Conservation (phyloP, 1,140 invertebrate genomes). For the Arctopsyche grandis region DNA sequence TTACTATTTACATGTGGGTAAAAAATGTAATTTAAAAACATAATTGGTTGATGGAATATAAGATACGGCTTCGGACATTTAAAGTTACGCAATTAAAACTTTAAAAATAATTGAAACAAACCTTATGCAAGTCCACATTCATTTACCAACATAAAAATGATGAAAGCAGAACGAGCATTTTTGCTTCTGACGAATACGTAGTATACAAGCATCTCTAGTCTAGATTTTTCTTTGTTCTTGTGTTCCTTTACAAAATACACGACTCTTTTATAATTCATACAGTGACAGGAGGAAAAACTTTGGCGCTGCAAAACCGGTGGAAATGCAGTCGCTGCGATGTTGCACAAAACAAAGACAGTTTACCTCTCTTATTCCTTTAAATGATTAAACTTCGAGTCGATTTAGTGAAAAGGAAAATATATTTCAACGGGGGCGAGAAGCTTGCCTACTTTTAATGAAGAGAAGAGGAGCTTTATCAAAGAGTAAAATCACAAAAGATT, state of each 20-base stretch:
- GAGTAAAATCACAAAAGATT: background rate
- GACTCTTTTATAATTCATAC: background rate
- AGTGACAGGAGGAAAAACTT: background rate
- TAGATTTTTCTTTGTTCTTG: background rate
- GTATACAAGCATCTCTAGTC: too few relatives aligned
- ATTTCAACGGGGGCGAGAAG: background rate
- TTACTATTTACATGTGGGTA: too few relatives aligned
- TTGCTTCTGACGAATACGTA: too few relatives aligned
- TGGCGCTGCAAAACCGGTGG: background rate
- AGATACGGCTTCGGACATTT: too few relatives aligned
- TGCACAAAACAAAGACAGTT: slow-evolving; percentile 15
- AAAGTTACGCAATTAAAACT: too few relatives aligned
- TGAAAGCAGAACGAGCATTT: too few relatives aligned
- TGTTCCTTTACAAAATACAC: background rate
- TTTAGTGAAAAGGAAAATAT: background rate
- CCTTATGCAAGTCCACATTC: too few relatives aligned
- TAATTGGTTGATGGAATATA: too few relatives aligned
- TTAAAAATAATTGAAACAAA: too few relatives aligned
- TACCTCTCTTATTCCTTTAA: slow-evolving; percentile 5
- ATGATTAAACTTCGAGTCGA: slow-evolving; percentile 1
- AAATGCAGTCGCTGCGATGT: background rate
- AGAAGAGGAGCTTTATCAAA: background rate
- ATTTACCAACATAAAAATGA: too few relatives aligned
- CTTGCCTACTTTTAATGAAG: slow-evolving; percentile 1
- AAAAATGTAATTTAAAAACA: too few relatives aligned